Evolutionary conservation across 2,797 vertebrate genomes (phyloP), one percentile per base, ranked within the genome.

Genomic region (Cuniculus paca): DNA sequence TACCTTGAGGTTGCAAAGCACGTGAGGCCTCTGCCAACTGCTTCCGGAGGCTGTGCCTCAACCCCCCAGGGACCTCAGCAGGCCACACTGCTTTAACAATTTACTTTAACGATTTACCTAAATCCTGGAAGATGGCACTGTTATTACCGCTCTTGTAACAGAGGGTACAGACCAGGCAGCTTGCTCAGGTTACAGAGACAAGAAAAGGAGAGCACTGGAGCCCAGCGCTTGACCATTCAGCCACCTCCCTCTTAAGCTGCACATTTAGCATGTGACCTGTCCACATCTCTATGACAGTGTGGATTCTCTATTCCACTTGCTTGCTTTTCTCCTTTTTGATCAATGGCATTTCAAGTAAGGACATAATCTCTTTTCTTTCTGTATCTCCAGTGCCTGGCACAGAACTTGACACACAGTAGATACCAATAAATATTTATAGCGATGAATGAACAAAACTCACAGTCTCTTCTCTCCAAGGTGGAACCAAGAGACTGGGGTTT

Each of bases 201-300:
- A 13, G 1, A 70, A 78, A 50, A 0, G 10, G 48, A 34, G 58
- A 26, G 8, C 12, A 48, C 34, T n/a, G 17, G 14, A 56, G 39
- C 17, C 28, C 0, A 3, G 24, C 50, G 26, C 36, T 58, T 6
- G 86, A 39, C 19, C 42, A 14, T 31, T 52, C 14, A 28, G n/a
- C 34, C 34, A 45, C 22, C 2, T 3, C 11, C 19, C 83, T 56
- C 50, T 42, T 0, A n/a, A 42, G 50, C 0, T 4, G 28, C 0
- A 3, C 19, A 8, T 11, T 12, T 16, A 16, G n/a, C n/a, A 1
- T 0, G 1, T 2, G 2, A 50, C 79, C 1, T 14, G 16, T 22
- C 12, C 26, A 34, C 4, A 11, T 39, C 65, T 52, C 36, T 5
- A 5, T 28, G 1, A 22, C 12, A 34, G 61, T 3, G 5, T 3